Base-by-base conservation (phyloP, 35 echinoderm and acorn worm genomes). In the Acanthaster planci region DNA sequence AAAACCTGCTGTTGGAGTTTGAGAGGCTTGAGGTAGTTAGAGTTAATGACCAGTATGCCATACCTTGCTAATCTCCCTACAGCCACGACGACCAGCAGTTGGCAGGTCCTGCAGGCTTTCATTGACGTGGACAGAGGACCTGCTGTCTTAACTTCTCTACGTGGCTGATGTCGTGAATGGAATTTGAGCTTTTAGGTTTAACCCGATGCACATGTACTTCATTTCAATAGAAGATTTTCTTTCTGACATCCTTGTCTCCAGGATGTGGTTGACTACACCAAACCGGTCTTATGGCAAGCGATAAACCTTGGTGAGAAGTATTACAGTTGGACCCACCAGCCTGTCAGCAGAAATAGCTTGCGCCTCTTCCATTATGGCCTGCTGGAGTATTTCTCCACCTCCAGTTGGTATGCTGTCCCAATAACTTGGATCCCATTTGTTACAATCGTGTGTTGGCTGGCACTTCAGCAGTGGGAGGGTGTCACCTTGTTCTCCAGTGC, bases 251-350 rank as follows among this genome's bases (percentile, higher is more conserved):
- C 8, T 51, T 51, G 16, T 82, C 53, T 47, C 7, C 34, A 34
- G 44, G 44, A 50, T 21, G 3, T 53, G 79, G 58, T 83, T 26
- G 81, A 83, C 34, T 83, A 59, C 36, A 55, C 15, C 7, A 56
- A 83, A 34, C 81, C 81, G 9, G 53, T 83, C 12, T 59, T 83
- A 19, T 83, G 81, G 81, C 81, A 83, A 60, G 81, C 58, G 32
- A 16, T 35, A 32, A 32, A 59, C 29, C 81, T 83, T 29, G 81
- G 81, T 31, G 29, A 54, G 27, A 83, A 83, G 9, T 83, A 83
- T 22, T 58, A 59, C 35, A 18, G 55, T 21, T 83, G 81, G 81
- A 59, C 58, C 37, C 81, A 83, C 58, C 52, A 37, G 10, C 81
- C 81, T 0, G 52, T 83, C 19, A 59, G 58, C 38, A 52, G 58